phyloP scores from a whole-genome alignment of 2,888 invertebrate species.

The Tachina lurida region DNA sequence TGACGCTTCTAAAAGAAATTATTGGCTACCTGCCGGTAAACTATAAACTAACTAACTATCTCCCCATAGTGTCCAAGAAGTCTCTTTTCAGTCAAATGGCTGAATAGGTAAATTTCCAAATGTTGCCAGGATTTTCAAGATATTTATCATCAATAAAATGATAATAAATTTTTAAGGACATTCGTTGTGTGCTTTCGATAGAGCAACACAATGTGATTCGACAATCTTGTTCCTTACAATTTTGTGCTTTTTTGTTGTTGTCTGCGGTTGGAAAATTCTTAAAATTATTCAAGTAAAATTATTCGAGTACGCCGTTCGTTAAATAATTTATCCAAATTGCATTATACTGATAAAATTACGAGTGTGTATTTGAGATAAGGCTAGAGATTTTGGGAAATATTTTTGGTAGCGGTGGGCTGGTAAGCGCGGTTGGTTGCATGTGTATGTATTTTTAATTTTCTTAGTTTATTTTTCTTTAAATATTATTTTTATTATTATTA shows the following conservation, averaged over 20 bases:
- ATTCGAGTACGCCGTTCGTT: not conserved
- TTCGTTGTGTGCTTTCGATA: conserved; percentile 14
- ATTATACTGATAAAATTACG: conserved; percentile 30
- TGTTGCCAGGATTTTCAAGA: too few species aligned
- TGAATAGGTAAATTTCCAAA: too few species aligned
- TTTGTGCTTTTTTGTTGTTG: conserved; percentile 34
- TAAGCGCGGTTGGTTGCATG: too few species aligned
- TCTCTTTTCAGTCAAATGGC: too few species aligned
- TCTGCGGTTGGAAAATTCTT: conserved; percentile 29
- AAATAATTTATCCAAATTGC: conserved; percentile 57
- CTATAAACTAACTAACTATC: too few species aligned
- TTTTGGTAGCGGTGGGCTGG: not conserved
- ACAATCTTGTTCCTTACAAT: not conserved
- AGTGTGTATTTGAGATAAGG: not conserved
- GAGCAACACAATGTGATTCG: conserved; percentile 14
- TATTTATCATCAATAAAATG: conserved; percentile 66
- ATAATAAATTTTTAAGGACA: conserved; percentile 49
- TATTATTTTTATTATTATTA: conserved; percentile 22
- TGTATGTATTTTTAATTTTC: not conserved
- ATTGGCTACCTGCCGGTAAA: too few species aligned
- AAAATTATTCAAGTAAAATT: not conserved
- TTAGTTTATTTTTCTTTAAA: conserved; percentile 12
- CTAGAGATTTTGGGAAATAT: not conserved
- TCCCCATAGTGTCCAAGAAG: too few species aligned
- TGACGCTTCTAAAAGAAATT: too few species aligned